Conservation (phyloP, 2,797 vertebrate genomes). For the Gymnopithys bicolor region DNA sequence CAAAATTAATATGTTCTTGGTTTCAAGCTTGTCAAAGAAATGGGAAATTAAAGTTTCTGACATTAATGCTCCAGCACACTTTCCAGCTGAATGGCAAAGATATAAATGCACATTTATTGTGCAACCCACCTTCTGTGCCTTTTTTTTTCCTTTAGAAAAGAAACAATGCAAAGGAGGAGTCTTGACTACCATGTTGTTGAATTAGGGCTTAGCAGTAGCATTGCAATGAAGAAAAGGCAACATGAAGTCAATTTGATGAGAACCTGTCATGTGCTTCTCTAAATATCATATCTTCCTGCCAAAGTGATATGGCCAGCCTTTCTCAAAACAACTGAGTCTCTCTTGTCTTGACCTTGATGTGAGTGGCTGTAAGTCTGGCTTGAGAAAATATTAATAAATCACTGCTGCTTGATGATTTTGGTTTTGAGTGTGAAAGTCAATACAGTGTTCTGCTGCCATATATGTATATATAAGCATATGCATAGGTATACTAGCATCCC, state of each 20-base stretch:
- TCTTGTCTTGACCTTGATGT: not conserved
- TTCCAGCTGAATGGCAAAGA: not conserved
- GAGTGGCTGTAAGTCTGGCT: not conserved
- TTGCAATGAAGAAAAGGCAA: not conserved
- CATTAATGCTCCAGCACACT: not conserved
- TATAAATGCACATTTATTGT: not conserved
- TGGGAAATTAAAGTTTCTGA: not conserved
- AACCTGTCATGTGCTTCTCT: not conserved
- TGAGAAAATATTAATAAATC: slow-evolving; percentile 7
- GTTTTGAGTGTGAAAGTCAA: not conserved
- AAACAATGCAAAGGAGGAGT: not conserved
- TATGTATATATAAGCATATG: not conserved
- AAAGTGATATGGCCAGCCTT: not conserved
- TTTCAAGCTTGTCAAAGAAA: not conserved
- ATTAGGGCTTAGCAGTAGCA: not conserved
- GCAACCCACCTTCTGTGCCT: not conserved
- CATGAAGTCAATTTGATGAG: not conserved
- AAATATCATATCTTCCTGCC: not conserved
- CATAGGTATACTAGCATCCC: too few species aligned
- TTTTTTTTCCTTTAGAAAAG: not conserved
- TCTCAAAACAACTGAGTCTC: not conserved
- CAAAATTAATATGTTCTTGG: not conserved
- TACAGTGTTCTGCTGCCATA: not conserved
- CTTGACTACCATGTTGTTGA: not conserved
- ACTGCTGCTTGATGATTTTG: not conserved